Base-by-base conservation (phyloP, 1,140 invertebrate genomes). In the Carcinoscorpius rotundicauda region DNA sequence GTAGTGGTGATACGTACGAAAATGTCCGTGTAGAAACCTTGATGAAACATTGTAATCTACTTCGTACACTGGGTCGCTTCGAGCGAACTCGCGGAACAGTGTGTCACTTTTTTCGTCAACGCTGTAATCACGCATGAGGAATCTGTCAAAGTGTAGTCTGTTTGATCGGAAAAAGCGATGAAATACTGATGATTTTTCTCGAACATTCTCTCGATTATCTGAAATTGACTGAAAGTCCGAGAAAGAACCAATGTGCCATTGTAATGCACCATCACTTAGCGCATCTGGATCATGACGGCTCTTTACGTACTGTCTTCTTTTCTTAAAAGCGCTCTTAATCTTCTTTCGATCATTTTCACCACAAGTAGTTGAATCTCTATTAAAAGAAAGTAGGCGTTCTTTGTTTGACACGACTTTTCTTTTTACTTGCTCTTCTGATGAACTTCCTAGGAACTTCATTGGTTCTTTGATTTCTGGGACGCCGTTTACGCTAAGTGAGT, bases 61-160 rank as follows among this genome's bases (percentile, higher is more conserved):
- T 52, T 76, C 76, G 52, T 66, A 70, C 29, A 70, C 69, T 6
- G 78, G 74, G 64, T 82, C 81, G 61, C 75, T 76, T 5, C 81
- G 74, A 65, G 80, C 75, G 72, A 82, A 82, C 67, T 82, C 81
- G 51, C 80, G 78, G 67, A 82, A 83, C 8, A 83, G 72, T 58
- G 77, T 76, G 70, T 82, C 81, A 4, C 80, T 79, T 71, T 81
- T 80, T 70, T 82, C 78, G 70, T 83, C 81, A 62, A 83, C 81
- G 67, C 79, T 81, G 72, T 80, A 83, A 70, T 83, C 81, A 67
- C 81, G 67, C 10, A 72, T 62, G 10, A 73, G 65, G 56, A 72
- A 4, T 4, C 64, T 66, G 63, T 58, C 71, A 59, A 68, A 66
- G 64, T 55, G 68, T 48, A 63, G 62, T 6, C 68, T 61, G 6